Evolutionary conservation across 2,113 vertebrate species (phyloP).

Genomic region (Crotalus horridus): DNA sequence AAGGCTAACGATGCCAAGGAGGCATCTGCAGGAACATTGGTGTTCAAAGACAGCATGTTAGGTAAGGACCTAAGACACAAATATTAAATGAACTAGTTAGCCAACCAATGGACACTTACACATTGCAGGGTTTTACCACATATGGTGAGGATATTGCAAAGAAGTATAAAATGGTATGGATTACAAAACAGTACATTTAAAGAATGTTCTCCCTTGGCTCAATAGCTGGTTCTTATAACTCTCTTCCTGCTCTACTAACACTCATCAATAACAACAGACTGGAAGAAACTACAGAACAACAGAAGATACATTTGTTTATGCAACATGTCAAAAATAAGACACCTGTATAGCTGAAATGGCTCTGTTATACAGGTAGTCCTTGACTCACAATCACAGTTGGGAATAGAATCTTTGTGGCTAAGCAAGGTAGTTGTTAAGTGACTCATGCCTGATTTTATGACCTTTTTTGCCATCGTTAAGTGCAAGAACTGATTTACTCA

Average conservation of each 20-base stretch:
- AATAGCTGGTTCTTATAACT: slow-evolving; percentile 17
- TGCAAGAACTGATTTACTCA: neutral
- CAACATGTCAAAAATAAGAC: slow-evolving; percentile 28
- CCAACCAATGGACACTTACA: neutral
- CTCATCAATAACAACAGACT: accelerated
- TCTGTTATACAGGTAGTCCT: slow-evolving; percentile 14
- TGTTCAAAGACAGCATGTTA: neutral
- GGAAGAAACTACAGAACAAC: neutral
- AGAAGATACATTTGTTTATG: slow-evolving; percentile 15
- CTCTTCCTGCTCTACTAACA: neutral
- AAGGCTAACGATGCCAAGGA: neutral
- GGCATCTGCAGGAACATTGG: neutral
- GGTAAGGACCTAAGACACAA: neutral
- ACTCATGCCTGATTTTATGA: neutral
- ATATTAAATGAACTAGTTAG: neutral
- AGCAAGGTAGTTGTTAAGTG: neutral
- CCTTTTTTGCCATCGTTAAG: no score
- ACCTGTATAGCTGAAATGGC: slow-evolving; percentile 32
- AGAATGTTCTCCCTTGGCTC: neutral
- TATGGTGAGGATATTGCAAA: neutral
- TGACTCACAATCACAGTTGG: neutral
- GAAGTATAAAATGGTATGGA: neutral
- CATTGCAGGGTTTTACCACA: neutral
- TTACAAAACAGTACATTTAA: neutral
- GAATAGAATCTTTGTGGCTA: neutral